Conservation (phyloP, 2,797 vertebrate species). For the Propithecus deckenii region DNA sequence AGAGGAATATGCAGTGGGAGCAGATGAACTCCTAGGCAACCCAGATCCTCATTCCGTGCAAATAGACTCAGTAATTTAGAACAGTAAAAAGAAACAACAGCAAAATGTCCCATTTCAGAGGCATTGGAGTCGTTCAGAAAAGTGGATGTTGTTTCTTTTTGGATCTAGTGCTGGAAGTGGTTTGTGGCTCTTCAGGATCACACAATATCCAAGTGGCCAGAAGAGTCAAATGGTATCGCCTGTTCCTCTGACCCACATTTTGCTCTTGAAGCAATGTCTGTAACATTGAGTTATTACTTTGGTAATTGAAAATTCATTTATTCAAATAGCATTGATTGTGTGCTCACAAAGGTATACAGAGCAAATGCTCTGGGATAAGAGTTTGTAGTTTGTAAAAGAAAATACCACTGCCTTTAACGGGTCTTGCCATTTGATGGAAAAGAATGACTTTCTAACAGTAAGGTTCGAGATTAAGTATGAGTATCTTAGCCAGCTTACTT, state of each 20-base stretch:
- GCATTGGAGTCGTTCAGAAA: conserved; percentile 26
- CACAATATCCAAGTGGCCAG: background rate
- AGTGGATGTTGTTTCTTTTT: background rate
- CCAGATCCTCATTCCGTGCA: conserved; percentile 71
- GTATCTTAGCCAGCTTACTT: background rate
- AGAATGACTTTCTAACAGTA: background rate
- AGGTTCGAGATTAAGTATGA: background rate
- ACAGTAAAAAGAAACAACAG: conserved; percentile 70
- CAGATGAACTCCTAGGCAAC: conserved; percentile 78
- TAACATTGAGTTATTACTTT: background rate
- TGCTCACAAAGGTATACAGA: background rate
- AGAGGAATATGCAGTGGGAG: conserved; percentile 54
- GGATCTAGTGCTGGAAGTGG: background rate
- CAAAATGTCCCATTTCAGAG: conserved; percentile 68
- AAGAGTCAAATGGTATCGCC: background rate
- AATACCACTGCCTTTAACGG: background rate
- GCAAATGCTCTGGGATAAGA: background rate
- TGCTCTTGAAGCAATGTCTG: background rate
- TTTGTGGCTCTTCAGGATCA: background rate
- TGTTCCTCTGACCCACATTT: background rate
- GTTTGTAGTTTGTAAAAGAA: background rate
- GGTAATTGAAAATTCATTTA: conserved; percentile 25
- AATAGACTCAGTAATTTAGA: conserved; percentile 73
- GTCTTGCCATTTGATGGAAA: background rate
- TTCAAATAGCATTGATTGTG: background rate